A percentile compares a stretch with the other conserved stretches of the same genome.
Conservation (phyloP, 2,888 invertebrate species). For the Lasioglossum vierecki region DNA sequence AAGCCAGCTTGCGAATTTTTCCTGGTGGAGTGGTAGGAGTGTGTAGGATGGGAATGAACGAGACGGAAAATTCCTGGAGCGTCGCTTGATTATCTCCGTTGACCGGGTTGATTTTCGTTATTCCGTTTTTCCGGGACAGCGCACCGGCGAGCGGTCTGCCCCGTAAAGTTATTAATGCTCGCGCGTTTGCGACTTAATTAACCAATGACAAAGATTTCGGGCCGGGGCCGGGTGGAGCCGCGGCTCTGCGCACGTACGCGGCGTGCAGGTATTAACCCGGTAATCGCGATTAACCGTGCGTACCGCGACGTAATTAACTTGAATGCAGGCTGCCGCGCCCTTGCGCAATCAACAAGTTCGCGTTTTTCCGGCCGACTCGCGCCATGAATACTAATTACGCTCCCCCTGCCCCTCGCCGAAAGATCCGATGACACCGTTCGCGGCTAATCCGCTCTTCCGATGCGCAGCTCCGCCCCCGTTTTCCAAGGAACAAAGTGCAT, state of each 20-base stretch:
- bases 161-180: conserved; percentile 56
- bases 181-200: conserved; percentile 61
- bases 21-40: background rate
- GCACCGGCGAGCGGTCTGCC: conserved; percentile 23
- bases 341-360: conserved; percentile 65
- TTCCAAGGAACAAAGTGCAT: background rate
- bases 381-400: conserved; percentile 53
- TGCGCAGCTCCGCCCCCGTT: background rate
- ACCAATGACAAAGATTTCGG: conserved; percentile 62
- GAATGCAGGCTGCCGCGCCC: conserved; percentile 47
- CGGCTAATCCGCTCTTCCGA: conserved; percentile 37
- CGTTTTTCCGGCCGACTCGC: conserved; percentile 30
- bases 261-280: conserved; percentile 5
- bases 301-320: conserved; percentile 65
- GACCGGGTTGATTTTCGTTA: conserved; percentile 9
- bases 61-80: conserved; percentile 4
- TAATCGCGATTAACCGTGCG: conserved; percentile 58
- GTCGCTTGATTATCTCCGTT: background rate
- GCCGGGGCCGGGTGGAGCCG: background rate
- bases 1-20: background rate
- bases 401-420: conserved; percentile 17
- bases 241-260: background rate
- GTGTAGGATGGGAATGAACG: background rate
- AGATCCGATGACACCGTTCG: conserved; percentile 29
- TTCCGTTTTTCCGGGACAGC: background rate